These are phyloP conservation scores for Rhynchomys soricoides DNA, from an alignment of 2,113 vertebrate genomes.

Conservation along the genomic window DNA sequence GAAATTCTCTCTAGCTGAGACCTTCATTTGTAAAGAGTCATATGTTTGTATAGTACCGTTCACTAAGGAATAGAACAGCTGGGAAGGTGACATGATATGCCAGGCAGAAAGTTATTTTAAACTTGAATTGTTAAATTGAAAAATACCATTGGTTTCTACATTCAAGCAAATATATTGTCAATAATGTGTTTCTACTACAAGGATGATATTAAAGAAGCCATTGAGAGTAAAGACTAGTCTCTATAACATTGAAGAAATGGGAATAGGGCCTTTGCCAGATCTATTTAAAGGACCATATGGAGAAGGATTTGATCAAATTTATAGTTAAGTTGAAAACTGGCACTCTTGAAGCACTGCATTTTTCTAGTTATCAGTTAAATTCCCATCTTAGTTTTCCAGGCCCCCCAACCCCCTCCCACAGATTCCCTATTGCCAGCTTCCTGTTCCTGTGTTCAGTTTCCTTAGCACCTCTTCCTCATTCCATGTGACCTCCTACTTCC, in stretches of 20 bases:
- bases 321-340: neutral
- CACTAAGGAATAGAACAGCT: neutral
- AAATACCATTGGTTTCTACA: neutral
- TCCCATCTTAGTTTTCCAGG: neutral
- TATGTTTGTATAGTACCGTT: neutral
- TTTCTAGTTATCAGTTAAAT: neutral
- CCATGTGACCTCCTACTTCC: neutral
- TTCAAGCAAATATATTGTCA: neutral
- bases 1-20: neutral
- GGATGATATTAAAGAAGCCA: neutral
- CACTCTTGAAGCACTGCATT: neutral
- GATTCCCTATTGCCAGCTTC: neutral
- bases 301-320: neutral
- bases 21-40: neutral
- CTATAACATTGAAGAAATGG: neutral
- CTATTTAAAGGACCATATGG: neutral
- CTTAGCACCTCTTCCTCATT: neutral
- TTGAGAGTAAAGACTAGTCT: neutral
- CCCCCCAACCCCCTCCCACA: neutral
- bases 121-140: neutral
- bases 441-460: neutral
- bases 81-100: neutral
- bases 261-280: neutral
- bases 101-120: neutral
- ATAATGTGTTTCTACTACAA: neutral